These are phyloP conservation scores for Anastrepha obliqua DNA, from an alignment of 1,140 invertebrate genomes.

Conservation along the genomic window DNA sequence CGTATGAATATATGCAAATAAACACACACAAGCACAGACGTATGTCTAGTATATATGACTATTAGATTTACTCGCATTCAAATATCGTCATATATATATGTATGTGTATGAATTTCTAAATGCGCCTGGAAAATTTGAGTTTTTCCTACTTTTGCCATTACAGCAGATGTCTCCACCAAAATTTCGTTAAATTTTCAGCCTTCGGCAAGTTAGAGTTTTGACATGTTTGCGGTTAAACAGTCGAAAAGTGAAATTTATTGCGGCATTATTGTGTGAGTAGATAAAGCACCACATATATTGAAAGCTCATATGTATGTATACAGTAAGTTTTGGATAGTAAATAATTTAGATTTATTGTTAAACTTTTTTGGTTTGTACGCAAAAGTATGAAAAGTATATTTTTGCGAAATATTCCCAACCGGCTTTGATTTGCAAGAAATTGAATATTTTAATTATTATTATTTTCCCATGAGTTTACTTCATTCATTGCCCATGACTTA, in stretches of 20 bases:
- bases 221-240: conserved; percentile 51
- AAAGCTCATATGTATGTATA: background rate
- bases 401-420: background rate
- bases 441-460: too few species aligned
- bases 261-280: conserved; percentile 54
- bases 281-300: conserved; percentile 13
- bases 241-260: conserved; percentile 55
- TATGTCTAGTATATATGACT: background rate
- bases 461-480: too few species aligned
- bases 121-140: background rate
- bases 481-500: too few species aligned
- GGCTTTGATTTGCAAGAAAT: too few species aligned
- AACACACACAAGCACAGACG: background rate
- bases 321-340: background rate
- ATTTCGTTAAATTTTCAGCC: background rate
- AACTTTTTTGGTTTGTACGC: conserved; percentile 25
- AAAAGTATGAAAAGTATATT: background rate
- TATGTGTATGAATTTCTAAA: background rate
- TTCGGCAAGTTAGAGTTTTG: conserved; percentile 29
- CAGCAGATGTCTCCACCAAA: background rate
- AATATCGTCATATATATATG: background rate
- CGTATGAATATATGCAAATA: conserved; percentile 5
- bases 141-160: background rate
- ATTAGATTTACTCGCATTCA: background rate
- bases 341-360: conserved; percentile 46